Base-by-base conservation (phyloP, 2,797 vertebrate species). In the Acomys russatus region DNA sequence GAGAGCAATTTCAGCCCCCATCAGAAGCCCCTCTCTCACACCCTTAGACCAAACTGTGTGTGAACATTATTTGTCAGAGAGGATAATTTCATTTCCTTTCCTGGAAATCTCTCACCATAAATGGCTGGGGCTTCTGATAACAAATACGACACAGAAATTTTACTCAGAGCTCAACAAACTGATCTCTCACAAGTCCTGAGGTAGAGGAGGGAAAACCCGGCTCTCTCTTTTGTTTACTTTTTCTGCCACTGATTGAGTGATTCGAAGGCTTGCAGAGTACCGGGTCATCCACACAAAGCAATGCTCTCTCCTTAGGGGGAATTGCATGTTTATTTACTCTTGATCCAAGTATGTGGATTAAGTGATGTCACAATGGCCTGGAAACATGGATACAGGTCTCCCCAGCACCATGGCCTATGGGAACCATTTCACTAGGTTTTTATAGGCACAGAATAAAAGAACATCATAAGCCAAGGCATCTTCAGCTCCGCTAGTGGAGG, bases 61-160 rank as follows among this genome's bases (percentile, higher is more conserved):
- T 9, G 83, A 86, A 64, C 33, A 6, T 44, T 25, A 79, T 70
- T 85, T 89, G 73, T 94, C 82, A 23, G 54, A 83, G 49, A 90
- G 68, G 77, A 90, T 49, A 83, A 94, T 91, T 80, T 93, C n/a
- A 49, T 80, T 66, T 0, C 70, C 87, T 93, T 94, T 76, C 68
- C 80, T 64, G 70, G 88, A 92, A 94, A 30, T 95, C 92, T 96
- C 90, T 86, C 93, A 87, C 70, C 90, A 91, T 64, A 92, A 88
- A 87, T 35, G 73, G 85, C 74, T 94, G 93, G 30, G 86, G 49
- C 80, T 94, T 91, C 66, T 86, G 95, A 12, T 80, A 78, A 94
- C 92, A 88, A 87, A 80, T 51, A 30, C 18, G 38, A 78, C 78
- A 77, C 38, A 68, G 15, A 59, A 35, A 86, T 44, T 88, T 93